A percentile compares a stretch with the other conserved stretches of the same genome.
These are phyloP conservation scores for Ptiloglossa arizonensis DNA, from an alignment of 1,140 invertebrate genomes.

Conservation along the genomic window DNA sequence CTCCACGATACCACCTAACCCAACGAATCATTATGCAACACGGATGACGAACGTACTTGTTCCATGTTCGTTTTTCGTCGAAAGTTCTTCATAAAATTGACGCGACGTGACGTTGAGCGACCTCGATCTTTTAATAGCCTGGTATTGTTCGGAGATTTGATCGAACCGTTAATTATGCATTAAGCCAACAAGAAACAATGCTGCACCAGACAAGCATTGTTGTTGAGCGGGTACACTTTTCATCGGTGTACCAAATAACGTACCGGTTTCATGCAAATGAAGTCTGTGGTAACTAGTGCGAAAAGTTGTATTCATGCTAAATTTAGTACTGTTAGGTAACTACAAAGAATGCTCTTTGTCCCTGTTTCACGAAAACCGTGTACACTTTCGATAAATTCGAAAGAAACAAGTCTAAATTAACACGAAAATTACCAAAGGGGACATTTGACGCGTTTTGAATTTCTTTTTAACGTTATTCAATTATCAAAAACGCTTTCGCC, in stretches of 20 bases:
- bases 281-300: neutral
- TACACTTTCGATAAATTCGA: neutral
- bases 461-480: no score
- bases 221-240: neutral
- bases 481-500: no score
- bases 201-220: neutral
- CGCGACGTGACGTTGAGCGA: neutral
- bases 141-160: neutral
- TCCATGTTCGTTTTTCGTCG: neutral
- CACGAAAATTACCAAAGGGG: no score
- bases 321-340: neutral
- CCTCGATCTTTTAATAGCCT: conserved; percentile 19
- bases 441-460: no score
- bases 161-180: neutral
- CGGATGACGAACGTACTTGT: neutral
- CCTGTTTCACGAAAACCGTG: neutral
- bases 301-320: neutral
- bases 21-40: neutral
- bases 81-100: neutral
- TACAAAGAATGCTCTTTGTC: neutral
- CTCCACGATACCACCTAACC: no score
- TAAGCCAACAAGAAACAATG: conserved; percentile 1
- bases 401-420: no score
- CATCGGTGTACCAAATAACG: neutral
- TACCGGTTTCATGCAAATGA: neutral